Evolutionary conservation across 2,113 vertebrate species (phyloP), one percentile per base, ranked within the genome.

Genomic region (Cyrtonyx montezumae): DNA sequence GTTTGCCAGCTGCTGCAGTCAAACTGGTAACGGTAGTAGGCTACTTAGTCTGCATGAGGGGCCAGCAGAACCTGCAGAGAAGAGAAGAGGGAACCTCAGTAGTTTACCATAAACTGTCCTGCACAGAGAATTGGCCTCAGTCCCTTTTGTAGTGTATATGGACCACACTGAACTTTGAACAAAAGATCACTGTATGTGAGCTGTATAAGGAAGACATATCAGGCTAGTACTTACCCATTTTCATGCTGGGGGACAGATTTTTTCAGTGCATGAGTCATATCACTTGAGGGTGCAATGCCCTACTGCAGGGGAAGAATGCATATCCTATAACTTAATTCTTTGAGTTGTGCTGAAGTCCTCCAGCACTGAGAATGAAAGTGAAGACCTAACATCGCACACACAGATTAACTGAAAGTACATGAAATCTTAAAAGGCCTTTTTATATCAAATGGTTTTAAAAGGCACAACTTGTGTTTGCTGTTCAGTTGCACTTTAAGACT

Each of bases 401-500:
- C 32, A 74, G 51, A 80, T 53, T 21, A 70, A 49, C 61, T 9
- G 30, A 65, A 95, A 80, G 30, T 16, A 87, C 42, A 40, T 0
- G 6, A 79, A 96, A 95, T 71, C 43, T 88, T 91, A 73, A 84
- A 80, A 75, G 66, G 83, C 94, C 90, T 92, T 96, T 96, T 93
- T 90, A 74, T 93, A 90, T 91, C 80, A 78, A 93, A 40, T 84
- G 79, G 56, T 95, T 89, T 56, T 20, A 71, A 94, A 96, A 90
- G 94, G 91, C 94, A 95, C 91, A 94, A 90, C 74, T 94, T 80
- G 71, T 91, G 84, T 94, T 96, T 95, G 84, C 82, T 90, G 76
- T 95, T 96, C 82, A 58, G 90, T 95, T 95, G 94, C 94, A 94
- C 95, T 96, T 96, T 96, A 92, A 92, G 68, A 92, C 71, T 79